Evolutionary conservation across 2,797 vertebrate genomes (phyloP).

Genomic region (Pantherophis vulpinus): DNA sequence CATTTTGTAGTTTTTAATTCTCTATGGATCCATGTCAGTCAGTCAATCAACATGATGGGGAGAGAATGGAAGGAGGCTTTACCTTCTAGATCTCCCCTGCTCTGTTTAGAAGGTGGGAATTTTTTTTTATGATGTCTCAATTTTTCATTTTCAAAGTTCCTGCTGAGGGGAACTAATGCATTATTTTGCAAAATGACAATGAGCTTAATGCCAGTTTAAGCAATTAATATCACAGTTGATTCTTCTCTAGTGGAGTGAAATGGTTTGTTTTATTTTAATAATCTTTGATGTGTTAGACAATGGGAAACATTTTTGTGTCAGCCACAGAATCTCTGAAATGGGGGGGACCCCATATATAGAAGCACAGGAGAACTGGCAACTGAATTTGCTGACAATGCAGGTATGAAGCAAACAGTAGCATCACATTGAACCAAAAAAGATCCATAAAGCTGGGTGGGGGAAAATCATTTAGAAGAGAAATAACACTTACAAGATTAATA

Average conservation of each 20-base stretch:
- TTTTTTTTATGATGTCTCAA: not conserved
- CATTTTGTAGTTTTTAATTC: not conserved
- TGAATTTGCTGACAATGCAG: not conserved
- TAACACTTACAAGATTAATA: not conserved
- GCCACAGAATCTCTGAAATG: not conserved
- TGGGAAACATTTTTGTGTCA: not conserved
- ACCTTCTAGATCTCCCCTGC: not conserved
- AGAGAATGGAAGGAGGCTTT: not conserved
- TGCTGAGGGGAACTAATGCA: not conserved
- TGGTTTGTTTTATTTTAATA: not conserved
- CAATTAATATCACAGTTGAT: not conserved
- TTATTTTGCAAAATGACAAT: not conserved
- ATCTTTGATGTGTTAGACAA: not conserved
- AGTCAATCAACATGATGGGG: not conserved
- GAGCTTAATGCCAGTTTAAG: not conserved
- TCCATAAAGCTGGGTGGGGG: not conserved
- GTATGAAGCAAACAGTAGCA: not conserved
- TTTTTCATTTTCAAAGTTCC: not conserved
- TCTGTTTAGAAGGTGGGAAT: not conserved
- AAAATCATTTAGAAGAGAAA: not conserved
- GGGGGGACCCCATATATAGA: not conserved
- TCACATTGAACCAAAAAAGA: not conserved
- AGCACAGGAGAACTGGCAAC: not conserved
- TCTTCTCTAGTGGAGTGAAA: not conserved
- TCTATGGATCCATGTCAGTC: not conserved